Percentiles rank a stretch among this genome's conserved stretches.
Conservation (phyloP, 2,797 vertebrate species). For the Rhodeus uyekii region DNA sequence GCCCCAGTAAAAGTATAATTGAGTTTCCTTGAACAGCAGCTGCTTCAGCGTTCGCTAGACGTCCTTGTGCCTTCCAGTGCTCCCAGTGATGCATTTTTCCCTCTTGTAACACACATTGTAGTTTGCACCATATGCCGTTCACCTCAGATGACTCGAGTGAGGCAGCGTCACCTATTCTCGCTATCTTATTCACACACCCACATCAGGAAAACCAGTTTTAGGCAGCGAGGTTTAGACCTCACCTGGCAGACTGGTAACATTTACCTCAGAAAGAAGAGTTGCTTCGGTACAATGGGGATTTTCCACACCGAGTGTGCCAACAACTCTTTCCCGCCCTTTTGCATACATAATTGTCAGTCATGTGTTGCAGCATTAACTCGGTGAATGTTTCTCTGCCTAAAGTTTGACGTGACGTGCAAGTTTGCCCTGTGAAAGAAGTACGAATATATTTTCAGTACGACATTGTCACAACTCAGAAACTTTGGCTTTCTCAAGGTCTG, state of each 20-base stretch:
- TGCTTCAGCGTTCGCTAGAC: conserved; percentile 16
- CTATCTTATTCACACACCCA: conserved; percentile 47
- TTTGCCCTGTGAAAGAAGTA: not conserved
- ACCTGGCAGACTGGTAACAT: conserved; percentile 36
- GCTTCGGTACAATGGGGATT: conserved; percentile 48
- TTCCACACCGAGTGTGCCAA: conserved; percentile 41
- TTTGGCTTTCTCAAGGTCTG: conserved; percentile 1
- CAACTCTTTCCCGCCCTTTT: conserved; percentile 36
- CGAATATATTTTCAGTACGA: not conserved
- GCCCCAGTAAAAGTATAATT: conserved; percentile 21
- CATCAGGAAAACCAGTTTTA: conserved; percentile 46
- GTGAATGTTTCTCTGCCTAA: conserved; percentile 6
- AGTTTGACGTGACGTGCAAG: not conserved
- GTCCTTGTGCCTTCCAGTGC: conserved; percentile 4
- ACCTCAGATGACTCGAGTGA: conserved; percentile 53
- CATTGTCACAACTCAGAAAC: not conserved
- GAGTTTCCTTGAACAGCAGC: conserved; percentile 27
- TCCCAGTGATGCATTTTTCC: not conserved
- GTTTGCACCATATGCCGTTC: conserved; percentile 38
- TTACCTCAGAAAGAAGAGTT: conserved; percentile 42
- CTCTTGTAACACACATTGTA: not conserved
- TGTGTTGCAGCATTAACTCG: conserved; percentile 33
- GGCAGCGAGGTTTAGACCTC: conserved; percentile 42
- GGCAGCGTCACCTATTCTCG: conserved; percentile 31
- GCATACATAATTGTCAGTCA: conserved; percentile 43